These are phyloP conservation scores for Craniophora ligustri DNA, from an alignment of 2,888 invertebrate genomes.

Conservation along the genomic window DNA sequence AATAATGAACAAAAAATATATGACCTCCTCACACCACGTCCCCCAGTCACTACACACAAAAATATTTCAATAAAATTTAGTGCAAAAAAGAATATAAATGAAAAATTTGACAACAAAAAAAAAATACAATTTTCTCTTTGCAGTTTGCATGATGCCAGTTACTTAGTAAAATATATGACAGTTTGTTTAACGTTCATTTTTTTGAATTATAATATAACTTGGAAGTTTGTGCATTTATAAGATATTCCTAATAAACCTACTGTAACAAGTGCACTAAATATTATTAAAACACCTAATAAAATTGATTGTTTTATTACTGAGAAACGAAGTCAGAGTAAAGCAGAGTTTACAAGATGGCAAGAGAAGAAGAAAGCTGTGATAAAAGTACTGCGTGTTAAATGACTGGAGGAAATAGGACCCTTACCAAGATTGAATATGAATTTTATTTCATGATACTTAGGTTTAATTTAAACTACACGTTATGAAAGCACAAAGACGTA, in stretches of 20 bases:
- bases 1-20: slow-evolving; percentile 31
- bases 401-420: slow-evolving; percentile 76
- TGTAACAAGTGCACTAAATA: slow-evolving; percentile 66
- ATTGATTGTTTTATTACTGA: slow-evolving; percentile 42
- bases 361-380: slow-evolving; percentile 74
- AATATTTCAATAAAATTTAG: slow-evolving; percentile 68
- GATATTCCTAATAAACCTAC: too few relatives aligned
- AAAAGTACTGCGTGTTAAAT: slow-evolving; percentile 67
- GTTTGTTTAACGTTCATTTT: too few relatives aligned
- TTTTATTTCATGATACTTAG: slow-evolving; percentile 45
- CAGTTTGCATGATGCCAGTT: too few relatives aligned
- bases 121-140: background rate
- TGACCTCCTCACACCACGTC: slow-evolving; percentile 79
- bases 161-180: too few relatives aligned
- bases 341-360: slow-evolving; percentile 66
- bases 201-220: too few relatives aligned
- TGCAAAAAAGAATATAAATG: slow-evolving; percentile 14
- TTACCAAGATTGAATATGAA: slow-evolving; percentile 53
- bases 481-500: slow-evolving; percentile 37
- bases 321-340: slow-evolving; percentile 60
- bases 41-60: slow-evolving; percentile 76
- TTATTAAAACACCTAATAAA: slow-evolving; percentile 65
- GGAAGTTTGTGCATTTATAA: too few relatives aligned
- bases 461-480: slow-evolving; percentile 33
- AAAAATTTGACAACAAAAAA: background rate